Conservation (phyloP, 1,140 invertebrate genomes). For the Heliconius congener region DNA sequence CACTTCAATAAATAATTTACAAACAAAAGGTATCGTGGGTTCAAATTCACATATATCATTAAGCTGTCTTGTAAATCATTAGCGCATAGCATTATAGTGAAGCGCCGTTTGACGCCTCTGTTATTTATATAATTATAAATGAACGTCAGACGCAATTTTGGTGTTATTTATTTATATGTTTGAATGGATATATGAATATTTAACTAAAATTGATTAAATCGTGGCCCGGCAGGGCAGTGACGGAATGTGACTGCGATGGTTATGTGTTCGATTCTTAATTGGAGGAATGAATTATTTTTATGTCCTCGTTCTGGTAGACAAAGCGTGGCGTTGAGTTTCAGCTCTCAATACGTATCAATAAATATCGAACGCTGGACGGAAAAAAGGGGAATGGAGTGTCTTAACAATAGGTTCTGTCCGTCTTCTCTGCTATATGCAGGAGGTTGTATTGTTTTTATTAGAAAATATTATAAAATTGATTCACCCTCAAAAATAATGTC, state of each 20-base stretch:
- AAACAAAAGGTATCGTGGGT: constrained; percentile 14
- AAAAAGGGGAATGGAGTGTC: no score
- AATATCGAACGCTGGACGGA: no score
- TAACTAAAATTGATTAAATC: not conserved
- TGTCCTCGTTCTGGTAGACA: no score
- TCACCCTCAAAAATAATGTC: no score
- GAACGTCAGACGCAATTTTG: not conserved
- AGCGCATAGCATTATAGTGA: constrained; percentile 36
- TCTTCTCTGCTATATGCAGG: no score
- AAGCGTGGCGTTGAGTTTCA: no score
- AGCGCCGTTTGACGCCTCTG: constrained; percentile 38
- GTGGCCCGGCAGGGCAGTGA: not conserved
- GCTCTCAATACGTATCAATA: not conserved
- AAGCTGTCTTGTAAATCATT: constrained; percentile 42
- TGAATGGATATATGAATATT: not conserved
- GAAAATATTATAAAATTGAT: no score
- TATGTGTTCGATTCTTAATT: not conserved
- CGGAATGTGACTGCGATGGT: not conserved
- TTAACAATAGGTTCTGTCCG: no score
- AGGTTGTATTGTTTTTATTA: no score
- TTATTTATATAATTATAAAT: constrained; percentile 23
- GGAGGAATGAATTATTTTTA: not conserved
- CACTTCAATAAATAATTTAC: constrained; percentile 8
- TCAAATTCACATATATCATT: constrained; percentile 30
- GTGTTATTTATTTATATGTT: not conserved